Percentiles rank a stretch among this genome's conserved stretches.
These are phyloP conservation scores for Halcyon badia DNA, from an alignment of 2,797 vertebrate genomes.

Conservation along the genomic window DNA sequence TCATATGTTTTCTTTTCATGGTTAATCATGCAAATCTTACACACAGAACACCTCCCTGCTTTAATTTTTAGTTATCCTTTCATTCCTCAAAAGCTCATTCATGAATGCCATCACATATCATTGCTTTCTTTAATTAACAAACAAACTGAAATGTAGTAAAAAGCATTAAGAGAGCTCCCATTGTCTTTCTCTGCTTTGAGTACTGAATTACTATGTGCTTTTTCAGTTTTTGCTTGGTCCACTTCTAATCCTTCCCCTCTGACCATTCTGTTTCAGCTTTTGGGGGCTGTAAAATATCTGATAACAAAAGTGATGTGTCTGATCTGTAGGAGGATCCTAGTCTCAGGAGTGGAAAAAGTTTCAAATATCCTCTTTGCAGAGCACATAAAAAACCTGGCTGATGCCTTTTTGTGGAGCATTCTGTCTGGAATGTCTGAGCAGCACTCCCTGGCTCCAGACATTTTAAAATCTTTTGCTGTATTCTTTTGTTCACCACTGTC, in stretches of 20 bases:
- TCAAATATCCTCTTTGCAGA: neutral
- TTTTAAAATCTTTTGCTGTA: neutral
- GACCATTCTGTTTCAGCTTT: neutral
- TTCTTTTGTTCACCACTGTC: neutral
- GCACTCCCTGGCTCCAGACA: neutral
- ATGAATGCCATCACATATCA: neutral
- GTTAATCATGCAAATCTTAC: neutral
- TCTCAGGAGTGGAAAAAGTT: neutral
- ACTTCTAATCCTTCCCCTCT: neutral
- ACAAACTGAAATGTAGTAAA: neutral
- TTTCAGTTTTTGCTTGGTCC: neutral
- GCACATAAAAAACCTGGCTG: neutral
- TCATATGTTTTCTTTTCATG: fast-evolving
- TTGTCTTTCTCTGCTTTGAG: neutral
- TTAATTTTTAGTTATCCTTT: neutral
- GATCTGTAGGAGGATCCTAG: neutral
- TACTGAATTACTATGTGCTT: neutral
- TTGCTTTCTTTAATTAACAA: neutral
- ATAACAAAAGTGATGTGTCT: neutral
- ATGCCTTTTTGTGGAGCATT: neutral
- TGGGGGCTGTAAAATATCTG: neutral
- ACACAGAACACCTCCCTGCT: neutral
- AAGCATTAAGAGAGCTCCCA: neutral
- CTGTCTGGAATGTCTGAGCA: neutral
- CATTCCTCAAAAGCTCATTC: neutral